Conservation (phyloP, 2,888 invertebrate genomes). For the Phengaris alcon region DNA sequence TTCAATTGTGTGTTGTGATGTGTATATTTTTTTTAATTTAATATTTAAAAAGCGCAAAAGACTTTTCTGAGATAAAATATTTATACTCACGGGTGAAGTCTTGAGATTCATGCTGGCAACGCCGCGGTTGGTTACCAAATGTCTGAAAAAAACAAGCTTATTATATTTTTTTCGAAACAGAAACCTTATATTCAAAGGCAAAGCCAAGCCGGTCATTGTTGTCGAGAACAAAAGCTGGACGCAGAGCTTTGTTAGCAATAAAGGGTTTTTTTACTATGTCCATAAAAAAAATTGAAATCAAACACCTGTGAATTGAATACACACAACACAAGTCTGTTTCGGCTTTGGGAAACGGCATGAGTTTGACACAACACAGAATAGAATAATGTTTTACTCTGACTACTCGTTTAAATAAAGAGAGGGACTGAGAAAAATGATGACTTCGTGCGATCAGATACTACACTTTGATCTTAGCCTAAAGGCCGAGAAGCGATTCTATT, state of each 20-base stretch:
- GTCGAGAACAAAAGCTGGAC: conserved; percentile 39
- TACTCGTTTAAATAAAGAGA: too few relatives aligned
- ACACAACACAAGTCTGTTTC: background rate
- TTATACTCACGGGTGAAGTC: conserved; percentile 69
- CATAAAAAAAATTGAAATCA: conserved; percentile 34
- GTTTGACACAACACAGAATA: background rate
- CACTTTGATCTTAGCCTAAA: too few relatives aligned
- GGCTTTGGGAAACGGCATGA: background rate
- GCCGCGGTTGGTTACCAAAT: conserved; percentile 41
- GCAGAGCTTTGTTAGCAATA: conserved; percentile 38
- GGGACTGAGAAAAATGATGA: background rate
- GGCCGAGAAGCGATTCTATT: too few relatives aligned
- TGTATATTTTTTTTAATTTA: conserved; percentile 35
- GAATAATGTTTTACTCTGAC: too few relatives aligned
- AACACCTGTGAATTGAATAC: background rate
- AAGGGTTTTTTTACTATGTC: conserved; percentile 37
- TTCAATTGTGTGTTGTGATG: conserved; percentile 50
- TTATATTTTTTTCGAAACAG: conserved; percentile 32
- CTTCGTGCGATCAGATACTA: background rate
- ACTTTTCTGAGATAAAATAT: conserved; percentile 8
- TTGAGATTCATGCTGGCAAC: conserved; percentile 55
- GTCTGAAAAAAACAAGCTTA: conserved; percentile 40
- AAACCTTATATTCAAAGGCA: conserved; percentile 34
- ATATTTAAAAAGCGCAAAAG: background rate
- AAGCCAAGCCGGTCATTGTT: conserved; percentile 35